Evolutionary conservation across 2,888 invertebrate species (phyloP).

Genomic region (Hyposoter dolosus): DNA sequence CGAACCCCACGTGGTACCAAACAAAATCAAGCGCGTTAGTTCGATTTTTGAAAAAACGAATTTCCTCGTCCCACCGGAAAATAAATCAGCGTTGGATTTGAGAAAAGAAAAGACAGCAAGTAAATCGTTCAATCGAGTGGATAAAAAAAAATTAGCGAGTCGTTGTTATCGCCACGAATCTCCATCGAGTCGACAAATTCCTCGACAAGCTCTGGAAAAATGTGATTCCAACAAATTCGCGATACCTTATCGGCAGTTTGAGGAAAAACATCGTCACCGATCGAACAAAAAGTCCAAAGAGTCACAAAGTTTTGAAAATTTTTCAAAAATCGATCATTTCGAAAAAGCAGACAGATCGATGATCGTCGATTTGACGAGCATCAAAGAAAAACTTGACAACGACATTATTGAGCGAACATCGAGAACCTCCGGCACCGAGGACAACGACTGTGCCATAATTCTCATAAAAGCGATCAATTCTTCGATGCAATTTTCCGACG

Average conservation of each 20-base stretch:
- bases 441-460: constrained; percentile 62
- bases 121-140: background rate
- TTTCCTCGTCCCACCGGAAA: background rate
- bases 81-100: background rate
- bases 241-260: constrained; percentile 45
- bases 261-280: constrained; percentile 19
- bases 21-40: background rate
- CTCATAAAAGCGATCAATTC: constrained; percentile 66
- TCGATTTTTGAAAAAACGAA: background rate
- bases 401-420: constrained; percentile 62
- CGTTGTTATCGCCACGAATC: constrained; percentile 23
- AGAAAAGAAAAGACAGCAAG: constrained; percentile 21
- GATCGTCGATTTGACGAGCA: constrained; percentile 49
- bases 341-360: background rate
- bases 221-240: constrained; percentile 33
- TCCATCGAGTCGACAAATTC: constrained; percentile 21
- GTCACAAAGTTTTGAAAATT: background rate
- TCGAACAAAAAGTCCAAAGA: background rate
- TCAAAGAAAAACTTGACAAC: constrained; percentile 61
- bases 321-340: background rate
- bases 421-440: constrained; percentile 53
- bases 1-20: constrained; percentile 40
- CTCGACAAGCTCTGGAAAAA: constrained; percentile 19
- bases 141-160: background rate
- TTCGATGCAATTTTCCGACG: constrained; percentile 58